Percentiles rank a stretch among this genome's conserved stretches.
Conservation (phyloP, 2,113 vertebrate species). For the Butorides virescens region DNA sequence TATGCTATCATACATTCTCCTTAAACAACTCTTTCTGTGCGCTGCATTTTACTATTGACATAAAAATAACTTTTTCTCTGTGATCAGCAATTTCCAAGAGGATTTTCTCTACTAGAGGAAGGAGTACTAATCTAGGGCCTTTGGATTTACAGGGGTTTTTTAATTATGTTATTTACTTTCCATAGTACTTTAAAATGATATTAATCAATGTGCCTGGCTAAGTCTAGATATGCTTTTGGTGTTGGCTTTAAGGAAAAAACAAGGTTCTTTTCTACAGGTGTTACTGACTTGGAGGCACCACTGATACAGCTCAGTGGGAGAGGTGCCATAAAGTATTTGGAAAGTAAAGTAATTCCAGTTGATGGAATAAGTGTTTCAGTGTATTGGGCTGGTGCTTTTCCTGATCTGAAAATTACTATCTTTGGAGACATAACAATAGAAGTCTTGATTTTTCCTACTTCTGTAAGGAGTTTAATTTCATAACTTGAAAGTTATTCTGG, state of each 20-base stretch:
- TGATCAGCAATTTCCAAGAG: not conserved
- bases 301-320: not conserved
- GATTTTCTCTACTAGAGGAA: not conserved
- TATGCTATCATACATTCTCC: accelerated
- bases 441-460: not conserved
- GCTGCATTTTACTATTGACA: not conserved
- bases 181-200: not conserved
- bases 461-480: not conserved
- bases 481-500: not conserved
- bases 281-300: not conserved
- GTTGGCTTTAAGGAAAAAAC: not conserved
- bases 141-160: not conserved
- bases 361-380: not conserved
- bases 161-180: not conserved
- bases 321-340: not conserved
- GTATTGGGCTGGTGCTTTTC: not conserved
- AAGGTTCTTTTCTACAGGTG: not conserved
- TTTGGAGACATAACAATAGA: not conserved
- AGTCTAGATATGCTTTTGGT: not conserved
- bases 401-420: not conserved
- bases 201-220: not conserved
- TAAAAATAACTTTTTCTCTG: not conserved
- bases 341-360: not conserved
- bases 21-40: not conserved
- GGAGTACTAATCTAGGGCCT: not conserved